Base-by-base conservation (phyloP, 2,113 vertebrate species). In the Apteryx mantelli region DNA sequence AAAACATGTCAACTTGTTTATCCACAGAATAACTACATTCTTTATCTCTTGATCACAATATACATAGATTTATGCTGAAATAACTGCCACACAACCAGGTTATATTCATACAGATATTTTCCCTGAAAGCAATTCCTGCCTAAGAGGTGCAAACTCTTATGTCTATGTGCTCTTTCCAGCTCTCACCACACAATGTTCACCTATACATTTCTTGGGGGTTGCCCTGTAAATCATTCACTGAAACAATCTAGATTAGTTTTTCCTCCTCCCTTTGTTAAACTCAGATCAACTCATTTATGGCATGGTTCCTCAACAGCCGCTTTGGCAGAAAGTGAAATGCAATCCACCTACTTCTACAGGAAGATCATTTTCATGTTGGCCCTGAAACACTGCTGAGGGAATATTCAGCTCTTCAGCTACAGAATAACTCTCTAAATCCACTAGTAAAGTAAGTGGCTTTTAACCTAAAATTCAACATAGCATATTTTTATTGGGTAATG, bases 161-260 rank as follows among this genome's bases (percentile, higher is more conserved):
- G 24, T 76, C 52, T 68, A 16, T 40, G 3, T 75, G 13, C 10
- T 42, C 38, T 86, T 80, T 68, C 30, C 22, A 78, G 8, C 56
- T 1, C 0, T 64, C 5, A 7, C 11, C 7, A 11, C 9, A 11
- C 11, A 3, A 4, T 42, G 32, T 11, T 79, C 38, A 71, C 12
- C 14, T 79, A 4, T 25, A 52, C 28, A 13, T 68, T 75, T 64
- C 61, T 11, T 15, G 21, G 12, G 8, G 3, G 1, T 14, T 83
- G 5, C 32, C 30, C 10, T 61, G 14, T 74, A 70, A 82, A 73
- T n/a, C 2, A 0, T 65, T 76, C 55, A 48, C 21, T 48, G 63
- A 88, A 80, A 69, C 55, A 46, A 85, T 18, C n/a, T 38, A 73
- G 42, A 71, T 55, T 38, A 55, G 36, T 55, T 60, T 52, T 40